Evolutionary conservation across 2,113 vertebrate species (phyloP).

Genomic region (Amia ocellicauda): DNA sequence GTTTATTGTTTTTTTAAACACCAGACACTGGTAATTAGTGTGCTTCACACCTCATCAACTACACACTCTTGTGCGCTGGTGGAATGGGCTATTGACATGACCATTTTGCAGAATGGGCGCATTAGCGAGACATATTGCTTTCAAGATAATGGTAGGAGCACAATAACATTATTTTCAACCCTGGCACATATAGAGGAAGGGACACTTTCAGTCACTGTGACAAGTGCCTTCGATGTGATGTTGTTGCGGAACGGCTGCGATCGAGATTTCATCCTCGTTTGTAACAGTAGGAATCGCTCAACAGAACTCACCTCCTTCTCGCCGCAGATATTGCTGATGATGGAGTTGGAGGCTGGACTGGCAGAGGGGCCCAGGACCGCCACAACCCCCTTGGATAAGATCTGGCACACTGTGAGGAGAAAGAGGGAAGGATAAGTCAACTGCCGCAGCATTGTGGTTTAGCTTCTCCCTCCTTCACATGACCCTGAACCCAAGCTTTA

Average conservation of each 20-base stretch:
- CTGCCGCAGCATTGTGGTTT: no score
- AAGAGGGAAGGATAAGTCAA: conserved; percentile 21
- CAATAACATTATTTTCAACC: conserved; percentile 34
- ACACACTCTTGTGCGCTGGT: conserved; percentile 7
- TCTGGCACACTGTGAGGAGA: conserved; percentile 87
- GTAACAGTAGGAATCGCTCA: conserved; percentile 4
- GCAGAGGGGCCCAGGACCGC: conserved; percentile 92
- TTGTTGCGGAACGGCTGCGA: no score
- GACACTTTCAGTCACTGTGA: no score
- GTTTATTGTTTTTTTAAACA: no score
- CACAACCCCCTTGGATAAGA: conserved; percentile 95
- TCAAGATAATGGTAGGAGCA: conserved; percentile 30
- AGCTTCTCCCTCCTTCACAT: no score
- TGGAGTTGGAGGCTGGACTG: conserved; percentile 95
- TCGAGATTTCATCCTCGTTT: no score
- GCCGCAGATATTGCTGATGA: conserved; percentile 99
- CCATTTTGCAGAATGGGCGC: conserved; percentile 5
- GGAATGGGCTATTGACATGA: conserved; percentile 4
- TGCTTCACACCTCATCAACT: no score
- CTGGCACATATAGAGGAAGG: no score
- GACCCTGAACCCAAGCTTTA: no score
- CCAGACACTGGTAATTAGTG: no score
- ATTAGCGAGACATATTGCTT: conserved; percentile 21
- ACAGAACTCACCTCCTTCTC: conserved; percentile 91
- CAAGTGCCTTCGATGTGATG: no score